phyloP scores from a whole-genome alignment of 2,888 invertebrate species.

The Temnothorax rugatulus region DNA sequence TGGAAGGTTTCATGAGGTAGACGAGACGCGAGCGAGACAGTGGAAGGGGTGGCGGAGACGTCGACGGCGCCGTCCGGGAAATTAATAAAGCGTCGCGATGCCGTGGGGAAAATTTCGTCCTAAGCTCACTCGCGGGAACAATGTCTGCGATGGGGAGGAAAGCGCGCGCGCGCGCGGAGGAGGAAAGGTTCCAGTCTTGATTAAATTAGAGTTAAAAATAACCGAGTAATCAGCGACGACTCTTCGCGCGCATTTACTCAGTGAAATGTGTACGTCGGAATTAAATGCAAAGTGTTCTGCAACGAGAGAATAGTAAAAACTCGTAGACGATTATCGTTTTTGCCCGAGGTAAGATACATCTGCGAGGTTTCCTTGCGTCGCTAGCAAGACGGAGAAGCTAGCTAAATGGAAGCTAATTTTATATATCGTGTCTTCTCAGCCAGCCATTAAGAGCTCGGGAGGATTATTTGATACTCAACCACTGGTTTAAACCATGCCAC shows the following conservation, averaged over 20 bases:
- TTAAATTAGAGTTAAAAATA: conserved; percentile 56
- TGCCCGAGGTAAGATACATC: conserved; percentile 20
- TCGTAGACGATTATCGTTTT: conserved; percentile 42
- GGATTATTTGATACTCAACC: not conserved
- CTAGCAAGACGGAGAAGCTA: conserved; percentile 14
- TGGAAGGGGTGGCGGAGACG: conserved; percentile 37
- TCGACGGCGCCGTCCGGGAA: conserved; percentile 66
- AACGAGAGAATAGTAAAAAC: conserved; percentile 35
- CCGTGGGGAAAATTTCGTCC: conserved; percentile 64
- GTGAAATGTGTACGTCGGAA: conserved; percentile 35
- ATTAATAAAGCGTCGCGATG: conserved; percentile 76
- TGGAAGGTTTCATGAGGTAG: conserved; percentile 1
- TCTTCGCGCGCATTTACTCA: conserved; percentile 14
- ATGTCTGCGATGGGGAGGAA: not conserved
- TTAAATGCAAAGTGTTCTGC: conserved; percentile 48
- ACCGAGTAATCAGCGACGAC: conserved; percentile 40
- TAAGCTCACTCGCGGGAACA: conserved; percentile 28
- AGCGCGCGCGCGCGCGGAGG: too few relatives aligned
- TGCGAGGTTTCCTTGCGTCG: not conserved
- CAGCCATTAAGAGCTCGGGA: not conserved
- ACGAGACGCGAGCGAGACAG: conserved; percentile 29
- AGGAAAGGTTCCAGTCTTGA: conserved; percentile 8
- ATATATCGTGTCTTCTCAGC: conserved; percentile 8
- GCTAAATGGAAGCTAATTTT: conserved; percentile 35
- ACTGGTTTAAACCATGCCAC: not conserved